Evolutionary conservation across 1,140 invertebrate genomes (phyloP), one percentile per base, ranked within the genome.

Genomic region (Drosophila erecta): DNA sequence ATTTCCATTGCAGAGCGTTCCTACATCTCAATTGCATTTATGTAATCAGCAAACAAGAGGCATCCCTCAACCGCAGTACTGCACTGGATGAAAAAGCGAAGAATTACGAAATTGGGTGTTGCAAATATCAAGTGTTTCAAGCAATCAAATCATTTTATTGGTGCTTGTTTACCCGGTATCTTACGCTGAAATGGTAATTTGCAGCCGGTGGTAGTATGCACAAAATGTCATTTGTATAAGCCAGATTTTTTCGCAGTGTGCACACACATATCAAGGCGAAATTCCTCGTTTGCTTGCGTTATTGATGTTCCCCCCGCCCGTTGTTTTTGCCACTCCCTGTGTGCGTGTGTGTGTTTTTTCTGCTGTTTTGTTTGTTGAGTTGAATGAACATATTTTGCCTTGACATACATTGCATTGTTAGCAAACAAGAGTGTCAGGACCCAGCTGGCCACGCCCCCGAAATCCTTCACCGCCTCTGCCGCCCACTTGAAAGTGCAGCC

Each of bases 341-440:
- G 40, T 37, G 30, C 51, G 58, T 65, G 27, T 35, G 27, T n/a
- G 27, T 15, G 10, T 47, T 43, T 54, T 70, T 51, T 46, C 38
- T 49, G 37, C 46, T 44, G 59, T 66, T 66, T 57, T 76, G 72
- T 76, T 66, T 76, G 85, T 76, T 71, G 84, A 87, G 83, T 86
- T 86, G 83, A 86, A 86, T 86, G 83, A 86, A 86, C 83, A 86
- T 86, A 86, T 86, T 86, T 87, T 60, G 83, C 83, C 83, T 86
- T 86, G 83, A 86, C 83, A 86, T 83, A 86, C 83, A 86, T 86
- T 86, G 79, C 84, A 76, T 86, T 86, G 83, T 86, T 87, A 83
- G 83, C 83, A 86, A 86, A 86, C 84, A 89, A 87, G 83, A 65
- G 84, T 86, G 79, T 87, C 83, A 86, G 76, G 65, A 57, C 54